Evolutionary conservation across 2,888 invertebrate species (phyloP).

Genomic region (Bombylius major): DNA sequence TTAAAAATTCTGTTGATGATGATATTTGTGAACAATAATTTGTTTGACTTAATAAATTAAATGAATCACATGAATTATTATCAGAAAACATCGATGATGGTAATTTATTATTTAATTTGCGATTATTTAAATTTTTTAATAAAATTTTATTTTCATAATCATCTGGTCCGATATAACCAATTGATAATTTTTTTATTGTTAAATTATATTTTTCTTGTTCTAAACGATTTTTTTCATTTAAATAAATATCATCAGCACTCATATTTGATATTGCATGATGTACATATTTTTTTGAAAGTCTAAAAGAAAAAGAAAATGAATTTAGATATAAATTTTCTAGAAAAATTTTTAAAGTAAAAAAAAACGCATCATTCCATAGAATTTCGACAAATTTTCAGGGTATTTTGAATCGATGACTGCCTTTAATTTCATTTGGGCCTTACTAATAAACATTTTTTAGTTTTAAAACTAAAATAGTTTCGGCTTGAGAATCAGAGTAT

Average conservation of each 20-base stretch:
- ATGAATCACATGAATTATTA: conserved; percentile 26
- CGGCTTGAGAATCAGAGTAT: too few species aligned
- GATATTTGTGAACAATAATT: background rate
- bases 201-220: conserved; percentile 23
- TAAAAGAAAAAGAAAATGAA: conserved; percentile 22
- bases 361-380: too few species aligned
- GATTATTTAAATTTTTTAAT: background rate
- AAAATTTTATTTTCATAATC: conserved; percentile 26
- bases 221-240: conserved; percentile 26
- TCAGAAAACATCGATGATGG: conserved; percentile 21
- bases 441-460: too few species aligned
- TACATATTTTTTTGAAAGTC: conserved; percentile 51
- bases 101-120: conserved; percentile 4
- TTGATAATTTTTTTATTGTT: conserved; percentile 19
- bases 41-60: conserved; percentile 20
- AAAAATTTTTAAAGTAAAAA: too few species aligned
- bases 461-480: too few species aligned
- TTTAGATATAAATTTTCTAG: too few species aligned
- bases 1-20: background rate
- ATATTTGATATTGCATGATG: conserved; percentile 52
- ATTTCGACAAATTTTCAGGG: too few species aligned
- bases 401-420: too few species aligned
- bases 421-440: too few species aligned
- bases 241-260: conserved; percentile 47
- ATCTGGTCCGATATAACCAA: conserved; percentile 32